Evolutionary conservation across 2,797 vertebrate species (phyloP).

Genomic region (Anguilla pacifica): DNA sequence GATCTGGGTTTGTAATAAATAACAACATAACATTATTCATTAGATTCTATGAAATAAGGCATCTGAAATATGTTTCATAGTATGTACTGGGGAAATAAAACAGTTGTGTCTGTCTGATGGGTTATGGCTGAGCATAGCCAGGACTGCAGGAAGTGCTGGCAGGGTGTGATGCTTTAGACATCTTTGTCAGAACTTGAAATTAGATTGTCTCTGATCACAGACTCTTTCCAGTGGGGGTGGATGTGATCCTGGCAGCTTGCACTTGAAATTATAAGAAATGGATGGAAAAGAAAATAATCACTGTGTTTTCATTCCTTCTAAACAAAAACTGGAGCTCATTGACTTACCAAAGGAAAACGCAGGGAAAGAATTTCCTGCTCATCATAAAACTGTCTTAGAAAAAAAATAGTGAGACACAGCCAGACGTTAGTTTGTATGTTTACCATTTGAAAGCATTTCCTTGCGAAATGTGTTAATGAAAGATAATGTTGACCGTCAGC

Average conservation of each 20-base stretch:
- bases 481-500: background rate
- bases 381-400: background rate
- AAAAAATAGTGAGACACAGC: background rate
- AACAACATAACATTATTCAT: background rate
- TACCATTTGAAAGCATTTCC: background rate
- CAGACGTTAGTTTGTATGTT: background rate
- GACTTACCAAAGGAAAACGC: background rate
- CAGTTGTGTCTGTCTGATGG: background rate
- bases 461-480: background rate
- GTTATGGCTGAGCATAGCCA: background rate
- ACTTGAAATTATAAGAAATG: background rate
- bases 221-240: slow-evolving; percentile 13
- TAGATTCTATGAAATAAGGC: background rate
- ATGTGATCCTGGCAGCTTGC: slow-evolving; percentile 1
- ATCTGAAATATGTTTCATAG: background rate
- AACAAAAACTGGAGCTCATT: background rate
- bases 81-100: background rate
- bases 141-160: background rate
- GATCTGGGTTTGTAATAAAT: background rate
- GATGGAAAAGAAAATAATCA: slow-evolving; percentile 17
- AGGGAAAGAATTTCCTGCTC: background rate
- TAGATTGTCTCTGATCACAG: background rate
- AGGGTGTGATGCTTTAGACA: background rate
- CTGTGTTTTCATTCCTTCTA: background rate
- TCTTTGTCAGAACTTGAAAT: slow-evolving; percentile 4